A percentile compares a stretch with the other conserved stretches of the same genome.
These are phyloP conservation scores for Ataeniobius toweri DNA, from an alignment of 2,797 vertebrate genomes.

Conservation along the genomic window DNA sequence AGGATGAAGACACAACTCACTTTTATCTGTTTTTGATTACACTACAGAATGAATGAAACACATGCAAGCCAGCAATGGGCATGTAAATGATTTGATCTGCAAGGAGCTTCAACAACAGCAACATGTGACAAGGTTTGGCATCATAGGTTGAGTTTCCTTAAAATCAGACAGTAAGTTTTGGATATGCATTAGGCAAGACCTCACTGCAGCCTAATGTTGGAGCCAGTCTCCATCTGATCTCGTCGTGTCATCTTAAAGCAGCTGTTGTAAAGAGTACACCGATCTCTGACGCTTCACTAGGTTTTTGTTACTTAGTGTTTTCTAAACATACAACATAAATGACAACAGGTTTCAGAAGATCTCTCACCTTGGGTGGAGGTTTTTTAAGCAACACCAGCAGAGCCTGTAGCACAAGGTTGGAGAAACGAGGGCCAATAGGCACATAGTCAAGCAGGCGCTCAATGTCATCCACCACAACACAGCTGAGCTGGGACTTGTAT, in stretches of 20 bases:
- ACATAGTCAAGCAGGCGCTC: constrained; percentile 96
- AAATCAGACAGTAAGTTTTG: too few relatives aligned
- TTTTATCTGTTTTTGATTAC: background rate
- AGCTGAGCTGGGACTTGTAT: constrained; percentile 98
- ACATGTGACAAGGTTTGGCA: too few relatives aligned
- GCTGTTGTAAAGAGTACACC: too few relatives aligned
- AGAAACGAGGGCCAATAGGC: constrained; percentile 96
- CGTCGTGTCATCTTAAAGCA: too few relatives aligned
- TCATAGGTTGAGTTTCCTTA: too few relatives aligned
- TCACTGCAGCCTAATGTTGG: too few relatives aligned
- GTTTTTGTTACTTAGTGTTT: background rate
- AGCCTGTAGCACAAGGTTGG: constrained; percentile 95
- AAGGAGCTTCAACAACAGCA: too few relatives aligned
- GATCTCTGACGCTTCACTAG: too few relatives aligned
- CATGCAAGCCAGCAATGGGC: too few relatives aligned
- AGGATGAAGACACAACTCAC: constrained; percentile 15
- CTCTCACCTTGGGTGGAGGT: constrained; percentile 89
- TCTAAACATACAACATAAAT: background rate
- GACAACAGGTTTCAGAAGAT: background rate
- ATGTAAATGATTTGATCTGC: too few relatives aligned
- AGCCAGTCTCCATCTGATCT: too few relatives aligned
- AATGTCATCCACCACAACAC: constrained; percentile 96
- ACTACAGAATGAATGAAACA: background rate
- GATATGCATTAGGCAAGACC: too few relatives aligned
- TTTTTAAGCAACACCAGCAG: constrained; percentile 96